Base-by-base conservation (phyloP, 2,113 vertebrate species). In the Pseudorectes ferrugineus region DNA sequence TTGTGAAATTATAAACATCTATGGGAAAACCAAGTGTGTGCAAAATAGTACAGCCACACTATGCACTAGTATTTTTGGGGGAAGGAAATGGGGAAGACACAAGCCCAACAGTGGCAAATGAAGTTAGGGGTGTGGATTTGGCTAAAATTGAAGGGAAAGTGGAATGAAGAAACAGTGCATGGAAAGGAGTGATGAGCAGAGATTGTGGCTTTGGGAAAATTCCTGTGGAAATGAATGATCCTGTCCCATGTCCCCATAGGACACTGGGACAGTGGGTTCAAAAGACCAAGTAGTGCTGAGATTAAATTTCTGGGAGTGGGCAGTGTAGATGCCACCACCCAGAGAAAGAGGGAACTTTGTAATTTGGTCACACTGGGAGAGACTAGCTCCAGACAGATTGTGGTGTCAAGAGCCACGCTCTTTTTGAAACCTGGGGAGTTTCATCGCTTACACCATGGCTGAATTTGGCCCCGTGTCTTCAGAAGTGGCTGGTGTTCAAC, bases 401-500 rank as follows among this genome's bases (percentile, higher is more conserved):
- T 67, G 49, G 49, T 90, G 38, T 85, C 28, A 68, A 74, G 52
- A 88, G 68, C 55, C 2, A 1, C 1, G 0, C 54, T 83, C 29
- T 45, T 77, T 72, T n/a, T 94, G 88, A 95, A 89, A 72, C 77
- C 72, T 91, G 46, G 80, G 65, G 67, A 84, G 75, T 89, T 94
- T 88, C 43, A 65, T 58, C 0, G 25, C 90, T 84, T 93, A 84
- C 71, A 93, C 87, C 51, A 40, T 42, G 67, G 92, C 70, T 96
- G 93, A 61, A 89, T 95, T 96, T 97, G 95, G 93, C 93, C 88
- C 90, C 2, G 0, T 83, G 89, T 95, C 94, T 96, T 95, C 88
- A 92, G 91, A 95, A 92, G 86, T 95, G 96, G 95, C 92, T 81
- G 66, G 28, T 91, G 62, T 95, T 97, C 96, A 97, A 80, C 75